phyloP scores from a whole-genome alignment of 2,113 vertebrate species.

The Orthonyx spaldingii region DNA sequence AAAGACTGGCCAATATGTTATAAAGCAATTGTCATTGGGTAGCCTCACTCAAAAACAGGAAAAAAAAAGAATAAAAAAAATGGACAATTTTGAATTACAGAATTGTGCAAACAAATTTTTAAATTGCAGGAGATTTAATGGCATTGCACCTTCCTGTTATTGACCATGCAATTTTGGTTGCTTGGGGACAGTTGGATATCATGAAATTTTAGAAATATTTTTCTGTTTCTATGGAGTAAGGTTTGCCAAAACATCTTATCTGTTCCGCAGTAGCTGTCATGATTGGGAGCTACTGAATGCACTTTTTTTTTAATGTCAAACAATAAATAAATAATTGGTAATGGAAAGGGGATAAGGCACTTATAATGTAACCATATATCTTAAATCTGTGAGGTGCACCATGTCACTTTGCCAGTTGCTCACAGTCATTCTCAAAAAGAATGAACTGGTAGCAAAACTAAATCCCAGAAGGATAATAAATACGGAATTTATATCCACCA shows the following conservation, averaged over 20 bases:
- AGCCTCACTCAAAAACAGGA: background rate
- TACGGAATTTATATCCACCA: background rate
- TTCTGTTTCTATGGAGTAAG: background rate
- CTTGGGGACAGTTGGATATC: background rate
- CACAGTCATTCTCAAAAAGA: background rate
- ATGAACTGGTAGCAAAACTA: background rate
- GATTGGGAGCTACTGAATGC: background rate
- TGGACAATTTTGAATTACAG: background rate
- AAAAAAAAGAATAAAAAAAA: accelerated
- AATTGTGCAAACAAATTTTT: background rate
- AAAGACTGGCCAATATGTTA: background rate
- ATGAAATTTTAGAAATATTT: background rate
- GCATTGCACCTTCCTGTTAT: background rate
- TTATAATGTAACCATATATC: background rate
- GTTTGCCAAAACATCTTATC: background rate
- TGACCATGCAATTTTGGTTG: background rate
- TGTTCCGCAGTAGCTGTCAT: background rate
- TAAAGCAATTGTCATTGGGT: background rate
- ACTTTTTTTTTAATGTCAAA: background rate
- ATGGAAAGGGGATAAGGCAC: background rate
- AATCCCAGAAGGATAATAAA: background rate
- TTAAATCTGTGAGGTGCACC: background rate
- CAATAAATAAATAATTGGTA: slow-evolving; percentile 4
- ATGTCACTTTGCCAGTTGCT: background rate
- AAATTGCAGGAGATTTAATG: background rate